Conservation (phyloP, 2,888 invertebrate genomes). For the Alviniconcha strummeri region DNA sequence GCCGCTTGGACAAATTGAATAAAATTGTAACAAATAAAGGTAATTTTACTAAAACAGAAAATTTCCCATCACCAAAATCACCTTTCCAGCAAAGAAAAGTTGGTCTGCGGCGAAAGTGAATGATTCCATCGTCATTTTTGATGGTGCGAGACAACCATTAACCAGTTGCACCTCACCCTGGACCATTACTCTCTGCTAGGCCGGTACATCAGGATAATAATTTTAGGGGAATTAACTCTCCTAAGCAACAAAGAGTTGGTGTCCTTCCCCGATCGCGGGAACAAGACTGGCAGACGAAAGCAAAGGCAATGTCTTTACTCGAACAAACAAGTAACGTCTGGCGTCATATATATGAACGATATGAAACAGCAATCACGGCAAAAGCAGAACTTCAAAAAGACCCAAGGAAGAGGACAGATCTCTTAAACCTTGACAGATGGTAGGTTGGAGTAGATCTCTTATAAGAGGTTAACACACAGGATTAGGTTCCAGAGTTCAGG, state of each 20-base stretch:
- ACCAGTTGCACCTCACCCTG: no score
- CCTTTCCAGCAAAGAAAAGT: not conserved
- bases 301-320: not conserved
- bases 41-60: no score
- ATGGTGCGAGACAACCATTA: not conserved
- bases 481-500: no score
- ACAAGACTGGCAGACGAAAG: not conserved
- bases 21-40: no score
- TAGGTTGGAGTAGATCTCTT: not conserved
- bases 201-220: no score
- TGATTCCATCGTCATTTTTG: not conserved
- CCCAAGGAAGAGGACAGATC: not conserved
- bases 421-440: slow-evolving; percentile 9
- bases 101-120: not conserved
- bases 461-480: no score
- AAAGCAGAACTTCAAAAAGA: slow-evolving; percentile 13
- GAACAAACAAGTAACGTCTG: slow-evolving; percentile 3
- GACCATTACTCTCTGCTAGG: no score
- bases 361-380: slow-evolving; percentile 4
- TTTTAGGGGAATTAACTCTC: no score
- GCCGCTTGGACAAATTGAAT: no score
- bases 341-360: not conserved
- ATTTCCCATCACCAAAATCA: not conserved
- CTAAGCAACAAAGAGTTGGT: no score
- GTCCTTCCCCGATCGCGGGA: not conserved